These are phyloP conservation scores for Zoanthus solanderi DNA, from an alignment of 92 coral and sea anemone genomes.

Conservation along the genomic window DNA sequence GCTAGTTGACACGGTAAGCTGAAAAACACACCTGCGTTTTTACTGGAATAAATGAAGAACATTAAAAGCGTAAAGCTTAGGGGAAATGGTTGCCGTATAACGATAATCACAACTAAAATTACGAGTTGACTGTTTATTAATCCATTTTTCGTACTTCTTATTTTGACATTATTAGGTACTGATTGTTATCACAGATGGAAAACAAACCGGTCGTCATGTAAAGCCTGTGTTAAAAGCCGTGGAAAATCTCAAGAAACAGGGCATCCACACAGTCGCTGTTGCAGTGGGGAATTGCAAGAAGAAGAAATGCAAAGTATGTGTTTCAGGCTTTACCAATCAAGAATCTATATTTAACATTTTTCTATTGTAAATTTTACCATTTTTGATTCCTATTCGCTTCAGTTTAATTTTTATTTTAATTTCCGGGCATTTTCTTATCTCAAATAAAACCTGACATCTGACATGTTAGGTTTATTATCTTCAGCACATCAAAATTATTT, in stretches of 20 bases:
- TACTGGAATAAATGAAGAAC: too few relatives aligned
- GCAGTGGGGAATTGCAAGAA: background rate
- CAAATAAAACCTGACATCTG: too few relatives aligned
- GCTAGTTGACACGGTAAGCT: too few relatives aligned
- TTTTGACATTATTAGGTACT: background rate
- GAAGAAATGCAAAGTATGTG: slow-evolving; percentile 13
- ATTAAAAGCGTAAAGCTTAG: too few relatives aligned
- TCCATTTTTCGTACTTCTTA: background rate
- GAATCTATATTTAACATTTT: background rate
- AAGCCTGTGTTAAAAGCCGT: background rate
- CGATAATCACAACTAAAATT: too few relatives aligned
- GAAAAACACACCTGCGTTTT: too few relatives aligned
- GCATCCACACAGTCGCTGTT: background rate
- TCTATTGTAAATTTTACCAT: background rate
- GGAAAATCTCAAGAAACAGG: background rate
- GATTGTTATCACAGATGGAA: background rate
- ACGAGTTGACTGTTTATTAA: background rate
- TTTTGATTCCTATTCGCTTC: background rate
- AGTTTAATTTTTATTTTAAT: too few relatives aligned
- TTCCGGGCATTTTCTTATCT: too few relatives aligned
- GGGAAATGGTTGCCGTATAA: too few relatives aligned
- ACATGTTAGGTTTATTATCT: too few relatives aligned
- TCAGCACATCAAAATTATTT: too few relatives aligned
- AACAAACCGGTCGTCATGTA: background rate
- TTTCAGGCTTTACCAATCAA: background rate